phyloP scores from a whole-genome alignment of 2,797 vertebrate genomes.

The Phrynocephalus guinanensis region DNA sequence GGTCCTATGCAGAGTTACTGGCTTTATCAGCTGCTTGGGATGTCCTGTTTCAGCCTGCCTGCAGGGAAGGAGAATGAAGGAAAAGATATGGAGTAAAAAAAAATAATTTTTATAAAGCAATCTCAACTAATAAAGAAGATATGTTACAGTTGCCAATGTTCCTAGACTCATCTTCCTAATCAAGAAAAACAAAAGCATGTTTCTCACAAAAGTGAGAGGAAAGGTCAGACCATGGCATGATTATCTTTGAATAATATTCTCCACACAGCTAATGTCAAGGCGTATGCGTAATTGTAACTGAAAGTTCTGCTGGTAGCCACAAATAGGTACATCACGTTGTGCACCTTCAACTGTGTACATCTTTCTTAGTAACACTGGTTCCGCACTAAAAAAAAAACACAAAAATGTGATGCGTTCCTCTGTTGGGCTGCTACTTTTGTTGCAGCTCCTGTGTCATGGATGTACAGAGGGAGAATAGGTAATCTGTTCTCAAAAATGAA shows the following conservation, averaged over 20 bases:
- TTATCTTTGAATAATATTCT: constrained; percentile 45
- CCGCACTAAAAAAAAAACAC: neutral
- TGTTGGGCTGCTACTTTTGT: neutral
- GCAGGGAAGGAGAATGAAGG: constrained; percentile 18
- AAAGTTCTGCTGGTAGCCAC: neutral
- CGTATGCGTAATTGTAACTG: neutral
- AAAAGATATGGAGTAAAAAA: constrained; percentile 59
- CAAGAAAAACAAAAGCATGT: neutral
- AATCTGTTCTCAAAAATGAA: constrained; percentile 33
- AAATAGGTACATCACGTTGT: neutral
- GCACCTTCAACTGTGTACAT: neutral
- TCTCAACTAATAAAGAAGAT: constrained; percentile 44
- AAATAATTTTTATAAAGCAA: constrained; percentile 40
- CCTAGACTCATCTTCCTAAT: constrained; percentile 60
- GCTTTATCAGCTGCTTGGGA: constrained; percentile 33
- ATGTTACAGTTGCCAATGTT: constrained; percentile 25
- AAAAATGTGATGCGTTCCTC: neutral
- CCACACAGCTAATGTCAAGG: neutral
- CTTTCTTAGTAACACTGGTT: neutral
- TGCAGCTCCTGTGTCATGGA: neutral
- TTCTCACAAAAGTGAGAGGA: constrained; percentile 41
- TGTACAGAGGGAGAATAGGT: neutral
- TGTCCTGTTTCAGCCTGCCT: constrained; percentile 44
- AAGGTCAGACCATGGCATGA: constrained; percentile 43
- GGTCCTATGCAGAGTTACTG: constrained; percentile 13